Conservation (phyloP, 2,888 invertebrate genomes). For the Eulithis prunata region DNA sequence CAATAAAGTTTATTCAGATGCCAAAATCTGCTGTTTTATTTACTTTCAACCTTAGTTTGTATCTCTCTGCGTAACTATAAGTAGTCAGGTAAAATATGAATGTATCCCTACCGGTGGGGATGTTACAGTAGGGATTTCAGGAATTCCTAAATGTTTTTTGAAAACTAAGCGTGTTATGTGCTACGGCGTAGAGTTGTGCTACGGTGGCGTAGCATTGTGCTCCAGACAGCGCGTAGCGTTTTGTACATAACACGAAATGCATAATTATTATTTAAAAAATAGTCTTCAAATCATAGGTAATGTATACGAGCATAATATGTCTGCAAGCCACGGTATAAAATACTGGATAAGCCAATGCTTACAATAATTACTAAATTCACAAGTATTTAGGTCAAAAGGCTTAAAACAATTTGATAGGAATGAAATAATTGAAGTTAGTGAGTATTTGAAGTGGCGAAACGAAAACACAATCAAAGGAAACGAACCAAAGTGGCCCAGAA, state of each 20-base stretch:
- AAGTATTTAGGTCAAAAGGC: background rate
- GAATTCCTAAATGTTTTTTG: too few relatives aligned
- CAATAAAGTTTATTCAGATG: conserved; percentile 81
- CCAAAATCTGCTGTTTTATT: conserved; percentile 65
- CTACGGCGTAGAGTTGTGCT: background rate
- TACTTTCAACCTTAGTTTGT: background rate
- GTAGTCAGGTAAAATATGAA: too few relatives aligned
- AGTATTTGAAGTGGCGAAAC: conserved; percentile 10
- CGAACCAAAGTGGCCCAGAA: conserved; percentile 16
- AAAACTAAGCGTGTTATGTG: background rate
- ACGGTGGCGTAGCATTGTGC: background rate
- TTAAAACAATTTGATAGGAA: conserved; percentile 16
- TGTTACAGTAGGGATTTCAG: background rate
- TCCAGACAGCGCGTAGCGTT: too few relatives aligned
- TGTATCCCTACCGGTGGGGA: too few relatives aligned
- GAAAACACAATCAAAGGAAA: conserved; percentile 22
- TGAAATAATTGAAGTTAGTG: conserved; percentile 11
- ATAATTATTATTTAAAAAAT: too few relatives aligned
- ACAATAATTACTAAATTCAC: background rate
- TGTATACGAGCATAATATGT: too few relatives aligned
- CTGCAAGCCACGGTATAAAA: too few relatives aligned
- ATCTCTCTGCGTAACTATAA: too few relatives aligned
- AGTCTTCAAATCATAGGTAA: too few relatives aligned
- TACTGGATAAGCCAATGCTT: background rate
- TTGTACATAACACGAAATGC: too few relatives aligned